phyloP scores from a whole-genome alignment of 2,113 vertebrate genomes.

The Mystacornis crossleyi region DNA sequence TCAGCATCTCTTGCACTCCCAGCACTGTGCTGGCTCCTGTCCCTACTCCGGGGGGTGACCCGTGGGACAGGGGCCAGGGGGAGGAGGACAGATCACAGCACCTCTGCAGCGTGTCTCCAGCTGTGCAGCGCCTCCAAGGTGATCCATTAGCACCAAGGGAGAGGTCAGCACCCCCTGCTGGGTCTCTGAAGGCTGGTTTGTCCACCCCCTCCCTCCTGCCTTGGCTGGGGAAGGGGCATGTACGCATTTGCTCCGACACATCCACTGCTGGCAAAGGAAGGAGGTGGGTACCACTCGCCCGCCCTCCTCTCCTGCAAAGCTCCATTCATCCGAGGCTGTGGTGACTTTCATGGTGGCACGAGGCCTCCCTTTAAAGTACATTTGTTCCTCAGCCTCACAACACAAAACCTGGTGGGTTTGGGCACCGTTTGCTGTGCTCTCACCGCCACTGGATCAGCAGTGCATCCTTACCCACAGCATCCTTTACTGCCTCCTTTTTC shows the following conservation, averaged over 20 bases:
- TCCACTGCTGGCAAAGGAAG: neutral
- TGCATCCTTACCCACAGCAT: neutral
- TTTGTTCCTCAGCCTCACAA: neutral
- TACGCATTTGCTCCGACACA: neutral
- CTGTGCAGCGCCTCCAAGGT: neutral
- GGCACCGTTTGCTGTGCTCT: neutral
- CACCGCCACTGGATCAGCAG: neutral
- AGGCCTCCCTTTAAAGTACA: neutral
- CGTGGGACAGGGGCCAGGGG: rapidly evolving
- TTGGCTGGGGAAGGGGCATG: neutral
- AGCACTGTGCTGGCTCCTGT: neutral
- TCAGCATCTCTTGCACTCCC: neutral
- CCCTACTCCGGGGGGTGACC: neutral
- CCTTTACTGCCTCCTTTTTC: neutral
- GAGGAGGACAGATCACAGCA: neutral
- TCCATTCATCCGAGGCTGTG: neutral
- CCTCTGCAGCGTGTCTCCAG: neutral
- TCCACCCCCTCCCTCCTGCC: neutral
- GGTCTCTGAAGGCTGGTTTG: neutral
- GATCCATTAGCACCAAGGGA: neutral
- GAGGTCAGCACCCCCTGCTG: neutral
- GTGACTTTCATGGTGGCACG: rapidly evolving
- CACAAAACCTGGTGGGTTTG: neutral
- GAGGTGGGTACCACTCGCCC: rapidly evolving
- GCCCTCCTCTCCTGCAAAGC: neutral